phyloP scores from a whole-genome alignment of 2,113 vertebrate species.

The Nycticryphes semicollaris region DNA sequence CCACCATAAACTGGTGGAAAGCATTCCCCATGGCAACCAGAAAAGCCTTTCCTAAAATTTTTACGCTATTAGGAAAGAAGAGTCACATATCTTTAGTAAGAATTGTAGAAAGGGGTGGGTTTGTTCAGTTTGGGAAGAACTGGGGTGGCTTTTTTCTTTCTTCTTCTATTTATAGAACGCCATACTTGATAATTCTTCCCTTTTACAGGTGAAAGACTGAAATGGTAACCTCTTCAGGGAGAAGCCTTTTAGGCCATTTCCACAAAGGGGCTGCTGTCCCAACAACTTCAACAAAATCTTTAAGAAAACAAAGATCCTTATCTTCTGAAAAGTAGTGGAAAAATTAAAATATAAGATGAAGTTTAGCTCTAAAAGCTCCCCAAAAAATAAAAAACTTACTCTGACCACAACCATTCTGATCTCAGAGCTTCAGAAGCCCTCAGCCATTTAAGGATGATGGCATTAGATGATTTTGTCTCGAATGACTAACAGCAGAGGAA shows the following conservation, averaged over 20 bases:
- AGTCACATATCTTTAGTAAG: background rate
- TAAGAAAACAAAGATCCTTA: background rate
- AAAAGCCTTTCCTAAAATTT: background rate
- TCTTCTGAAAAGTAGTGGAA: background rate
- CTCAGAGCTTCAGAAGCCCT: background rate
- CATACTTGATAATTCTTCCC: background rate
- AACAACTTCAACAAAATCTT: background rate
- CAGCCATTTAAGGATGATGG: background rate
- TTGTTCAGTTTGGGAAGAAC: background rate
- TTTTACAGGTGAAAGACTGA: background rate
- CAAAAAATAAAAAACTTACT: background rate
- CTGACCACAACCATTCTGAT: background rate
- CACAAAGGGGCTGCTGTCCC: background rate
- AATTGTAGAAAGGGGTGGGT: background rate
- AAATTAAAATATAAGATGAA: background rate
- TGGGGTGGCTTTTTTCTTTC: fast-evolving
- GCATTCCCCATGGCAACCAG: background rate
- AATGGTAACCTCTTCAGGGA: background rate
- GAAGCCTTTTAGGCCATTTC: background rate
- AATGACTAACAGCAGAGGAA: background rate
- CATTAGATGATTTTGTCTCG: background rate
- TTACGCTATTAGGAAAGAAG: background rate
- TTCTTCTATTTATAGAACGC: background rate
- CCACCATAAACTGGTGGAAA: background rate
- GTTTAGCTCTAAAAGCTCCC: background rate